These are phyloP conservation scores for Papilio polyxenes DNA, from an alignment of 1,140 invertebrate genomes.

Conservation along the genomic window DNA sequence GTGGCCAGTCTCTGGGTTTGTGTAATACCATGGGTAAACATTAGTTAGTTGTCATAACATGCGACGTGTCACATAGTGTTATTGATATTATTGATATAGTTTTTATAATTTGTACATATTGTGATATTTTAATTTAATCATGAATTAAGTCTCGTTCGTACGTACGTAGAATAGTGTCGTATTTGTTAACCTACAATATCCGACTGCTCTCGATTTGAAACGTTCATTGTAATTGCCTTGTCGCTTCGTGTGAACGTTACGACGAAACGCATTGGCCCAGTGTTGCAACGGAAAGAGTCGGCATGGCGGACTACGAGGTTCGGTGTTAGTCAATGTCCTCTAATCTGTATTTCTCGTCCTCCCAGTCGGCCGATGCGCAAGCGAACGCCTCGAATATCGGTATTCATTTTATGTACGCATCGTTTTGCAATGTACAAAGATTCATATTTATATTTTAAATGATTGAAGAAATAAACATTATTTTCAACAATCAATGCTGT, in stretches of 20 bases:
- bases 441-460: slow-evolving; percentile 79
- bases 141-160: slow-evolving; percentile 63
- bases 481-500: slow-evolving; percentile 55
- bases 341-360: slow-evolving; percentile 37
- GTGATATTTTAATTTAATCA: slow-evolving; percentile 79
- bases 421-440: slow-evolving; percentile 77
- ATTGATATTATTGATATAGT: slow-evolving; percentile 68
- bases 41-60: slow-evolving; percentile 32
- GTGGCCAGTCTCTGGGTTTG: slow-evolving; percentile 55
- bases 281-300: not conserved
- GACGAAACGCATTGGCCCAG: slow-evolving; percentile 27
- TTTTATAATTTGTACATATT: slow-evolving; percentile 77
- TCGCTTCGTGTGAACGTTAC: slow-evolving; percentile 41
- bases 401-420: slow-evolving; percentile 61
- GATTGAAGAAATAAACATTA: slow-evolving; percentile 80
- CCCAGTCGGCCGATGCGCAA: slow-evolving; percentile 38
- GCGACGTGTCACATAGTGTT: slow-evolving; percentile 47
- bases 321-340: slow-evolving; percentile 34
- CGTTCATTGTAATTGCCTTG: slow-evolving; percentile 54
- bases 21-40: slow-evolving; percentile 33
- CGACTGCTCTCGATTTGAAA: slow-evolving; percentile 54
- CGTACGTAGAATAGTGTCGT: slow-evolving; percentile 66
- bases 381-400: slow-evolving; percentile 43
- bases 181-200: slow-evolving; percentile 57
- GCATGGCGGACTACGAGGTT: slow-evolving; percentile 11